Conservation (phyloP, 2,888 invertebrate genomes). For the Drosophila mimetica region DNA sequence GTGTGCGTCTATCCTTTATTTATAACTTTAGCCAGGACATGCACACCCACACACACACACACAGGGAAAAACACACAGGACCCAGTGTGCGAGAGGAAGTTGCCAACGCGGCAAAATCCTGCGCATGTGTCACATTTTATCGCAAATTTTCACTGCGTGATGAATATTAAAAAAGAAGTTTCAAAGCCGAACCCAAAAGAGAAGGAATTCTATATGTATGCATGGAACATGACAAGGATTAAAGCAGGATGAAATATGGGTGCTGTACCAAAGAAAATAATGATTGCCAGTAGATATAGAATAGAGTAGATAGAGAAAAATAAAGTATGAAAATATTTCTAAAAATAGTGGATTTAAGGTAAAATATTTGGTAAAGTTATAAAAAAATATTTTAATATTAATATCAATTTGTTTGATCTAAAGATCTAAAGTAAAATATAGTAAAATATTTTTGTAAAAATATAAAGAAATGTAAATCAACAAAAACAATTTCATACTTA, state of each 20-base stretch:
- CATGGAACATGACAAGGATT: slow-evolving; percentile 24
- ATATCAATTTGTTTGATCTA: too few relatives aligned
- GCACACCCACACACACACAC: slow-evolving; percentile 2
- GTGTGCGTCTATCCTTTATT: slow-evolving; percentile 60
- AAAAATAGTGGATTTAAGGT: not conserved
- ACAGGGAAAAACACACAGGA: not conserved
- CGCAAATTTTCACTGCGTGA: slow-evolving; percentile 55
- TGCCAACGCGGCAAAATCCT: slow-evolving; percentile 75
- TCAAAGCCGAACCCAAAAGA: slow-evolving; percentile 49
- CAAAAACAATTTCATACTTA: too few relatives aligned
- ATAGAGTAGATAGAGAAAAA: too few relatives aligned
- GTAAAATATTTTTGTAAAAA: too few relatives aligned
- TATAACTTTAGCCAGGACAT: slow-evolving; percentile 63
- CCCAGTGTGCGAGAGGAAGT: slow-evolving; percentile 37
- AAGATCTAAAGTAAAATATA: too few relatives aligned
- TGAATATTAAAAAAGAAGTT: slow-evolving; percentile 75
- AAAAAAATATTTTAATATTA: not conserved
- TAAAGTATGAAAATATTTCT: not conserved
- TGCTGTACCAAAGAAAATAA: slow-evolving; percentile 18
- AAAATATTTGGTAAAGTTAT: not conserved
- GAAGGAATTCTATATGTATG: slow-evolving; percentile 38
- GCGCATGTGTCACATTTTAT: slow-evolving; percentile 74
- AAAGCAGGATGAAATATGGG: slow-evolving; percentile 17
- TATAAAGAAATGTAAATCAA: too few relatives aligned
- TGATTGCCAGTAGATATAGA: not conserved